Evolutionary conservation across 2,113 vertebrate genomes (phyloP).

Genomic region (Benitochromis conjunctus): DNA sequence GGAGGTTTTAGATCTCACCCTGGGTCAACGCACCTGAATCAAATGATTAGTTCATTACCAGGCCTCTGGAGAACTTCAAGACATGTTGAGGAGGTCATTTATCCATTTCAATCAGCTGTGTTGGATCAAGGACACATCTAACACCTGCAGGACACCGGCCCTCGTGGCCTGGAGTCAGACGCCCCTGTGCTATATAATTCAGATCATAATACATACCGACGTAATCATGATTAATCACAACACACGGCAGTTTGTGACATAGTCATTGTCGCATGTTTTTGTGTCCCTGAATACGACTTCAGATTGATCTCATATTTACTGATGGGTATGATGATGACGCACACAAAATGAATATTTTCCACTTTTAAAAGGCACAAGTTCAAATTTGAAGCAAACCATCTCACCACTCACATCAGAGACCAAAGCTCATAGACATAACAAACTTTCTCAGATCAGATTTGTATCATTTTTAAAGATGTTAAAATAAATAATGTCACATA

Average conservation of each 20-base stretch:
- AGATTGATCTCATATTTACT: background rate
- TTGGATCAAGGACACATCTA: too few species aligned
- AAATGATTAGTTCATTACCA: background rate
- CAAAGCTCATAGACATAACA: background rate
- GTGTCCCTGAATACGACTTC: background rate
- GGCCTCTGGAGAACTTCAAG: background rate
- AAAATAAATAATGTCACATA: background rate
- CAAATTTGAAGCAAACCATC: background rate
- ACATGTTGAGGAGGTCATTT: too few species aligned
- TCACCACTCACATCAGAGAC: background rate
- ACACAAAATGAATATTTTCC: background rate
- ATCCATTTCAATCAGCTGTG: too few species aligned
- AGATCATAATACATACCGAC: background rate
- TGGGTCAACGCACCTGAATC: background rate
- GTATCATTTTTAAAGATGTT: background rate
- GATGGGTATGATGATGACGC: background rate
- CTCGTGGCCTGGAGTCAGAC: too few species aligned
- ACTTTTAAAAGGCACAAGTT: background rate
- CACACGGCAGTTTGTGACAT: background rate
- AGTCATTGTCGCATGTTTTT: background rate
- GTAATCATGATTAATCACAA: background rate
- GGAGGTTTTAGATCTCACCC: background rate
- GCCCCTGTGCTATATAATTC: background rate
- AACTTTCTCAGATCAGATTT: background rate
- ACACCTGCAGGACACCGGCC: too few species aligned